Evolutionary conservation across 2,797 vertebrate genomes (phyloP).

Genomic region (Sebastes iracundus): DNA sequence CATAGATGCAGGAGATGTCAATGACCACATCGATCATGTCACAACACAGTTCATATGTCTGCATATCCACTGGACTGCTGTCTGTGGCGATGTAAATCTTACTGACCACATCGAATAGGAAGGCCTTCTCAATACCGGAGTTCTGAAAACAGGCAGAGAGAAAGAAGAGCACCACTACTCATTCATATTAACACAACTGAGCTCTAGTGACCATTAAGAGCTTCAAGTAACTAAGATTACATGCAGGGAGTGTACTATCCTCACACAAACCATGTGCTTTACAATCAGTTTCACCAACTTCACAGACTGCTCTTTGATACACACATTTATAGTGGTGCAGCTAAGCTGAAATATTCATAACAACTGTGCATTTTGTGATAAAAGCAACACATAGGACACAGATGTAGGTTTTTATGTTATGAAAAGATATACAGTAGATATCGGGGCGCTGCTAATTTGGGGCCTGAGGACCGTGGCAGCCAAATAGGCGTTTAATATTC

Average conservation of each 20-base stretch:
- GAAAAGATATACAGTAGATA: too few species aligned
- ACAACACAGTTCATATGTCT: conserved; percentile 93
- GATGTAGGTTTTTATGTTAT: too few species aligned
- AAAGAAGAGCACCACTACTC: neutral
- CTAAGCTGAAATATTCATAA: too few species aligned
- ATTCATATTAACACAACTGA: neutral
- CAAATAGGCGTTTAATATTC: too few species aligned
- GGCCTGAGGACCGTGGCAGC: too few species aligned
- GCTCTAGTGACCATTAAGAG: too few species aligned
- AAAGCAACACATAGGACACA: too few species aligned
- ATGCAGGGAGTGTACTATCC: too few species aligned
- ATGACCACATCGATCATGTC: conserved; percentile 96
- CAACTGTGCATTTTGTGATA: too few species aligned
- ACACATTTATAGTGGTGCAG: neutral
- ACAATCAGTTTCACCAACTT: neutral
- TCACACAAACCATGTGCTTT: neutral
- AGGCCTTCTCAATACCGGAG: conserved; percentile 93
- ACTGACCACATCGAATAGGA: conserved; percentile 95
- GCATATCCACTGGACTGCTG: conserved; percentile 94
- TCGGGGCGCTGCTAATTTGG: too few species aligned
- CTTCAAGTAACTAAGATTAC: too few species aligned
- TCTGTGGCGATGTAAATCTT: conserved; percentile 96
- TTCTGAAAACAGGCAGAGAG: conserved; percentile 70
- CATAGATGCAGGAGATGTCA: conserved; percentile 95
- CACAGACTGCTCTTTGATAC: neutral